Base-by-base conservation (phyloP, 2,888 invertebrate species). In the Nomada lathburiana region DNA sequence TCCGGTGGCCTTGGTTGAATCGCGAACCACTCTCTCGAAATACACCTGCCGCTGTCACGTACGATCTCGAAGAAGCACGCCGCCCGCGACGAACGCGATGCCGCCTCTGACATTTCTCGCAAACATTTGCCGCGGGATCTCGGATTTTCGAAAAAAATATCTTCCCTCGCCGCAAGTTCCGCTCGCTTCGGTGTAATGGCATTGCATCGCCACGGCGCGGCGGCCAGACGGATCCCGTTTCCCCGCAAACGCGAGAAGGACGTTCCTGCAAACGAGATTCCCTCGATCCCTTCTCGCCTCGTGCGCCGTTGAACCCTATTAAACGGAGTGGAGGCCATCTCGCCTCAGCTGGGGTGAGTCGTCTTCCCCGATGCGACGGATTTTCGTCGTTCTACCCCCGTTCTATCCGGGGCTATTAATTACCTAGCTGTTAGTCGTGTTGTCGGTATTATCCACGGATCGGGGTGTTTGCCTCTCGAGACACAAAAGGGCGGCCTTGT, bases 391-490 rank as follows among this genome's bases (percentile, higher is more conserved):
- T 65, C 47, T 47, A 9, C 47, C 36, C 36, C 59, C 29, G 11
- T 47, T 52, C 62, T 18, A 53, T 82, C 57, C 62, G 20, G 5
- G 47, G 52, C 81, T 72, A 85, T 80, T 82, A 85, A 84, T 85
- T 85, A 80, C 79, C 26, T 26, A 62, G 50, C 59, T 53, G 75
- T 65, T 76, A 57, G 57, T 55, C 79, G 50, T 42, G 52, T 69
- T 23, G 65, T 62, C 70, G 60, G 77, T 64, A 65, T 81, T 73
- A 80, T 83, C 80, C 83, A 50, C 59, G 67, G 70, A 84, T 82
- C 67, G 69, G 52, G 47, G 52, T 44, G 57, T 50, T 29, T 26
- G 60, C 29, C 36, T 44, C 60, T 63, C 70, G 55, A 65, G 20
- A 11, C n/a, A 68, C 57, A 50, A 62, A 42, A 63, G 72, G 20